Percentiles rank a stretch among this genome's conserved stretches.
phyloP scores from a whole-genome alignment of 2,113 vertebrate genomes.

The Andinoacara biseriatus region DNA sequence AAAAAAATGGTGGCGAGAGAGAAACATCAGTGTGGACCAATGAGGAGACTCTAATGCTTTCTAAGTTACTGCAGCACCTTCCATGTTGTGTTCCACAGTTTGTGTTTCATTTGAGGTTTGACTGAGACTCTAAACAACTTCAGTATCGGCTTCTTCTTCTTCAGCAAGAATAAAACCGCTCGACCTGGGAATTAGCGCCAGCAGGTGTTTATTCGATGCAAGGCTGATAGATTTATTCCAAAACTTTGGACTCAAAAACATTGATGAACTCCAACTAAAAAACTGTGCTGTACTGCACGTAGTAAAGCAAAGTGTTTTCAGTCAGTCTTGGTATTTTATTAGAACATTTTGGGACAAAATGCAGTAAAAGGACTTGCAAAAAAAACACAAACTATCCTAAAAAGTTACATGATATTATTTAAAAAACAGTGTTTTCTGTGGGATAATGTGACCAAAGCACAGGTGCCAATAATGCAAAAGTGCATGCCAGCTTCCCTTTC shows the following conservation, averaged over 20 bases:
- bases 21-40: not conserved
- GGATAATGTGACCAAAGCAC: no score
- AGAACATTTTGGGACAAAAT: not conserved
- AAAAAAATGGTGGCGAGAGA: not conserved
- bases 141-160: not conserved
- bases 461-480: no score
- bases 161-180: not conserved
- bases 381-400: not conserved
- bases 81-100: not conserved
- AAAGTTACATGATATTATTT: no score
- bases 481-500: no score
- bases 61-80: not conserved
- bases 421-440: no score
- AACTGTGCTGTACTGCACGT: not conserved
- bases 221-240: not conserved
- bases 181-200: not conserved
- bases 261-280: not conserved
- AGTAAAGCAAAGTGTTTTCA: not conserved
- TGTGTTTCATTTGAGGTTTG: not conserved
- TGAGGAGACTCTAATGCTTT: not conserved
- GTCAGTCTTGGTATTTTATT: not conserved
- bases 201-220: not conserved
- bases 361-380: not conserved
- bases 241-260: not conserved
- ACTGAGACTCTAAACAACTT: not conserved